Evolutionary conservation across 1,140 invertebrate genomes (phyloP).

Genomic region (Dreissena polymorpha): DNA sequence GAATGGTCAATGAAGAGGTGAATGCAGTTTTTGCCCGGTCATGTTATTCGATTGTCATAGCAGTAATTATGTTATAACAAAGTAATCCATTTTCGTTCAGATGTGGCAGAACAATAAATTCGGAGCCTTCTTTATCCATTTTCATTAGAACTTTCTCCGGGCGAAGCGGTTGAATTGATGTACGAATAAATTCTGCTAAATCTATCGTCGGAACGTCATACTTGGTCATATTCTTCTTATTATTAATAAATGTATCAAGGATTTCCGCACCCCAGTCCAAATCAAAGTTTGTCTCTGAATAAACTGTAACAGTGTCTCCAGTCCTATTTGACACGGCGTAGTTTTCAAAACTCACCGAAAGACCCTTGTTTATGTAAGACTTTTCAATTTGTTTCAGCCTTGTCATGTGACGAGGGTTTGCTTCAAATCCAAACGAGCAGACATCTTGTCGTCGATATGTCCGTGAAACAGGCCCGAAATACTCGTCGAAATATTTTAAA

Average conservation of each 20-base stretch:
- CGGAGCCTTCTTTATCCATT: neutral
- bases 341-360: neutral
- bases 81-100: neutral
- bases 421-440: constrained; percentile 2
- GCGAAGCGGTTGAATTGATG: neutral
- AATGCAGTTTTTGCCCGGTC: neutral
- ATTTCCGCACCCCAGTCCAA: neutral
- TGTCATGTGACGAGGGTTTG: neutral
- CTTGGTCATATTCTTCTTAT: neutral
- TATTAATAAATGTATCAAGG: neutral
- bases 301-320: neutral
- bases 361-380: neutral
- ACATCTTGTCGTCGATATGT: neutral
- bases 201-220: neutral
- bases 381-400: neutral
- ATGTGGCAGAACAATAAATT: neutral
- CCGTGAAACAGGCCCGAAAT: neutral
- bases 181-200: neutral
- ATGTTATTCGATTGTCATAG: neutral
- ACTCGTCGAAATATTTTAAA: neutral
- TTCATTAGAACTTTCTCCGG: neutral
- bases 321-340: neutral
- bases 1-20: neutral
- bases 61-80: neutral
- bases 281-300: neutral